These are phyloP conservation scores for Muntiacus reevesi DNA, from an alignment of 2,113 vertebrate genomes.

Conservation along the genomic window DNA sequence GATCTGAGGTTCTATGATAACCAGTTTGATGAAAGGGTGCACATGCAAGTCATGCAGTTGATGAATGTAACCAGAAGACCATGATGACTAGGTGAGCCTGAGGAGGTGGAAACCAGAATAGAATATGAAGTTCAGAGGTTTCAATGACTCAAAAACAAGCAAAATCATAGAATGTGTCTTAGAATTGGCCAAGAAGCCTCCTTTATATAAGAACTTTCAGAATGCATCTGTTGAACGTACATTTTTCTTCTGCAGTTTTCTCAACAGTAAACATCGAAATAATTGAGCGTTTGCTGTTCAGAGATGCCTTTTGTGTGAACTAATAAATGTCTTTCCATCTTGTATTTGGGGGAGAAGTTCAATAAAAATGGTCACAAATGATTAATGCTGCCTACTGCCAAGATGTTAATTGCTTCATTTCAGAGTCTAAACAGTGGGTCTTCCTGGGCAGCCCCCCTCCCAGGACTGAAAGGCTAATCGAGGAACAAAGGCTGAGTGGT, in stretches of 20 bases:
- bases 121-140: rapidly evolving
- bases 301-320: background rate
- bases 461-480: background rate
- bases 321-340: background rate
- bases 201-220: background rate
- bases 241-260: background rate
- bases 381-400: background rate
- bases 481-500: background rate
- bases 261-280: background rate
- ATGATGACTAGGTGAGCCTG: rapidly evolving
- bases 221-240: background rate
- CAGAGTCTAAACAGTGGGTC: background rate
- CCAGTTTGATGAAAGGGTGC: background rate
- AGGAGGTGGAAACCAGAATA: background rate
- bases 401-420: background rate
- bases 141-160: background rate
- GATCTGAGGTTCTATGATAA: background rate
- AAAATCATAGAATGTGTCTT: rapidly evolving
- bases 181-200: background rate
- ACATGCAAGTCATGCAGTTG: rapidly evolving
- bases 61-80: background rate
- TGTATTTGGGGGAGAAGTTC: background rate
- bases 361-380: background rate
- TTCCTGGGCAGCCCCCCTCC: background rate
- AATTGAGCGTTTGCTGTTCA: background rate